Evolutionary conservation across 2,797 vertebrate genomes (phyloP).

Genomic region (Parauchenoglanis punctatus): DNA sequence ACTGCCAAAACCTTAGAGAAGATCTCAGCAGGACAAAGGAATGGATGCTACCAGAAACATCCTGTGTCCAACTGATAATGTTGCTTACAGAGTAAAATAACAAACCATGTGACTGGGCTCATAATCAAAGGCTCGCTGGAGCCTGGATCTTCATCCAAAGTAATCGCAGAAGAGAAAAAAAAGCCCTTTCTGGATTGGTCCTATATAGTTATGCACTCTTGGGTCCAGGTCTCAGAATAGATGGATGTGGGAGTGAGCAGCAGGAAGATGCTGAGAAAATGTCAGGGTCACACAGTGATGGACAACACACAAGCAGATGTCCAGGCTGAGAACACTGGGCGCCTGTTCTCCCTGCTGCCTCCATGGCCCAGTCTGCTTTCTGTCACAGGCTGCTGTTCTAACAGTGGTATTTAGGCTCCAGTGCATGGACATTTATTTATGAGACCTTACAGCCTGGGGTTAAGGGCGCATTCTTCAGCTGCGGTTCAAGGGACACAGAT

Average conservation of each 20-base stretch:
- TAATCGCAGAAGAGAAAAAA: background rate
- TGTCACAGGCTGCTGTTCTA: constrained; percentile 42
- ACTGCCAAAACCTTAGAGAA: background rate
- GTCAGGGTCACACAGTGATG: constrained; percentile 30
- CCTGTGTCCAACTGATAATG: constrained; percentile 23
- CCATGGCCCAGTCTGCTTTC: constrained; percentile 48
- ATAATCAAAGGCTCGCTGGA: constrained; percentile 1
- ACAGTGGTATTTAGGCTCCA: constrained; percentile 34
- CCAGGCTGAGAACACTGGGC: constrained; percentile 42
- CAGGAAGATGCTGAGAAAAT: constrained; percentile 51
- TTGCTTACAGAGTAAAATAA: constrained; percentile 27
- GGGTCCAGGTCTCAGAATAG: constrained; percentile 30
- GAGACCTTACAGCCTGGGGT: constrained; percentile 25
- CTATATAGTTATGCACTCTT: constrained; percentile 31
- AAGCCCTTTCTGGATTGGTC: background rate
- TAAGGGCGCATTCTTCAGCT: constrained; percentile 51
- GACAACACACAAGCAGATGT: constrained; percentile 45
- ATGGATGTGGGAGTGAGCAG: constrained; percentile 39
- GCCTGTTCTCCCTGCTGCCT: constrained; percentile 45
- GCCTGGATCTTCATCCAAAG: constrained; percentile 34
- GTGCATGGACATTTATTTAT: constrained; percentile 42
- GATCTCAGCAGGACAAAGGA: constrained; percentile 12
- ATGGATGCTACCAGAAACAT: constrained; percentile 43
- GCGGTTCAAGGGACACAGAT: constrained; percentile 39
- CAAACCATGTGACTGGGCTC: constrained; percentile 12